Percentiles rank a stretch among this genome's conserved stretches.
phyloP scores from a whole-genome alignment of 1,140 invertebrate species.

The Laupala kohalensis region DNA sequence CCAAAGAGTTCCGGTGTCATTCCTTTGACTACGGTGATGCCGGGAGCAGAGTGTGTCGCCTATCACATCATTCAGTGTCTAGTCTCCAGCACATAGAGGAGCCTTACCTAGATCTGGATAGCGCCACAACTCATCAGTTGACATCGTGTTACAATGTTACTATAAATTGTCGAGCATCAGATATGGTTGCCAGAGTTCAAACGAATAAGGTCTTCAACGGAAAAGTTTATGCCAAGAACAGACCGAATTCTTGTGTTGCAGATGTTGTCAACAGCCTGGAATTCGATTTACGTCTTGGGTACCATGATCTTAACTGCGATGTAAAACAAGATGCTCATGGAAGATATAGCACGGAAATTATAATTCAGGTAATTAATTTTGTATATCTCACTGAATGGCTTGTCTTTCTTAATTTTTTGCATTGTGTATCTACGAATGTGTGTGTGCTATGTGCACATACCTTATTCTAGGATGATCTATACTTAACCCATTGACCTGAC shows the following conservation, averaged over 20 bases:
- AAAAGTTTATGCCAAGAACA: constrained; percentile 36
- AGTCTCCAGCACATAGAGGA: constrained; percentile 32
- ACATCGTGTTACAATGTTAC: constrained; percentile 38
- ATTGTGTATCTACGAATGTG: no score
- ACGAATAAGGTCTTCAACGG: constrained; percentile 40
- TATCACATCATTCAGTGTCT: constrained; percentile 34
- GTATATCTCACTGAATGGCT: no score
- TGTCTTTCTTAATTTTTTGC: no score
- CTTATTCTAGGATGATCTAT: no score
- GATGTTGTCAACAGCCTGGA: constrained; percentile 30
- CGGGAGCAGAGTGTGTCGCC: constrained; percentile 28
- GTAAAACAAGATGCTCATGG: constrained; percentile 30
- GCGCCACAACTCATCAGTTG: constrained; percentile 34
- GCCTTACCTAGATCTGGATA: constrained; percentile 33
- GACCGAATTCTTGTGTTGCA: constrained; percentile 34
- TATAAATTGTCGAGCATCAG: constrained; percentile 32
- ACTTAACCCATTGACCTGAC: no score
- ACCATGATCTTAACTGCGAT: constrained; percentile 30
- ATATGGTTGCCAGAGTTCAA: constrained; percentile 34
- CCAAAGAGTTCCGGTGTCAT: constrained; percentile 32
- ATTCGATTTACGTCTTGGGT: constrained; percentile 30
- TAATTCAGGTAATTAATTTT: constrained; percentile 24
- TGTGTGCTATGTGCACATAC: no score
- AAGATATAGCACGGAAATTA: constrained; percentile 28
- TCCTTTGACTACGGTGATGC: constrained; percentile 36